Base-by-base conservation (phyloP, 2,888 invertebrate genomes). In the Meloe dianella region DNA sequence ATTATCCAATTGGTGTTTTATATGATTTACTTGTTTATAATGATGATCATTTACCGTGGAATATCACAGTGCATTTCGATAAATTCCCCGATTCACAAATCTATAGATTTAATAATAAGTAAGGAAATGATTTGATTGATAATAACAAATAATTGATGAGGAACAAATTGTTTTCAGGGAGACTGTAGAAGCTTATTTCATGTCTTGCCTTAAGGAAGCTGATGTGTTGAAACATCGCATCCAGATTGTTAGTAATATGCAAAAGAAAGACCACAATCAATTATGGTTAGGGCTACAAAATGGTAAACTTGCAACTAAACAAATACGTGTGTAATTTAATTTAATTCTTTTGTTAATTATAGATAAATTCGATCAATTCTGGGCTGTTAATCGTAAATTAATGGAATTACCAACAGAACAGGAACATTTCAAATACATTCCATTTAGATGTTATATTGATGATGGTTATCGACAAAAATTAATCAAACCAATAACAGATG, bases 301-400 rank as follows among this genome's bases (percentile, higher is more conserved):
- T 87, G 97, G 95, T 95, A 86, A n/a, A n/a, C n/a, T n/a, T n/a
- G n/a, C n/a, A n/a, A n/a, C n/a, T n/a, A n/a, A n/a, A n/a, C n/a
- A n/a, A n/a, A n/a, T n/a, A n/a, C n/a, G n/a, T n/a, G n/a, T n/a
- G n/a, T n/a, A n/a, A n/a, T n/a, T n/a, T n/a, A n/a, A n/a, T n/a
- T n/a, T n/a, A n/a, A n/a, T n/a, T n/a, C n/a, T n/a, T n/a, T n/a
- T n/a, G n/a, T n/a, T n/a, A n/a, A n/a, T n/a, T n/a, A n/a, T n/a
- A 94, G 95, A 98, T 82, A 97, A 96, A 85, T 99, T 98, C 85
- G 98, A 99, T 83, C 98, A 98, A 84, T 99, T 99, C 84, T 99
- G 98, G 98, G 92, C 96, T 3, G 93, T 98, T 12, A 99, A 99
- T 83, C 89, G 96, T 75, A 91, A 95, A 80, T 85, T 99, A 63